Conservation (phyloP, 2,888 invertebrate species). For the Pharmacophagus antenor region DNA sequence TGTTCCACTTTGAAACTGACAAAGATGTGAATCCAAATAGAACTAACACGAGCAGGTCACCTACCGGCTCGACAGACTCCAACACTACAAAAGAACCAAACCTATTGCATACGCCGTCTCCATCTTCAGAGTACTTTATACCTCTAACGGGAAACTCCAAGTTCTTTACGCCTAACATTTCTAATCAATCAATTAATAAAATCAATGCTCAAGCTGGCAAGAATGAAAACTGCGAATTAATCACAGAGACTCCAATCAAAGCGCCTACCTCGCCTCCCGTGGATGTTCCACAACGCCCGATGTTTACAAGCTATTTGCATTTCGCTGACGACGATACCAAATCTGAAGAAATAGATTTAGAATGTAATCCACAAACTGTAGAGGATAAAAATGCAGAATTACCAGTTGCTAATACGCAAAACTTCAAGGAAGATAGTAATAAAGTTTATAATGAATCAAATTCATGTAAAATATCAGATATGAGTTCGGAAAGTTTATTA, state of each 20-base stretch:
- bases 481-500: conserved; percentile 92
- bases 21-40: conserved; percentile 67
- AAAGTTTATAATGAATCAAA: conserved; percentile 43
- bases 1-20: conserved; percentile 75
- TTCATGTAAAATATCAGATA: conserved; percentile 87
- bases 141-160: conserved; percentile 45
- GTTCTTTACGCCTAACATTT: conserved; percentile 42
- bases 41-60: conserved; percentile 69
- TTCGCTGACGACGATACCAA: conserved; percentile 60
- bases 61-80: conserved; percentile 68
- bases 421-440: conserved; percentile 19
- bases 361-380: conserved; percentile 15
- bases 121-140: conserved; percentile 66
- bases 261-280: conserved; percentile 84
- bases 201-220: conserved; percentile 42
- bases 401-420: conserved; percentile 13
- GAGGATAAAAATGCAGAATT: conserved; percentile 23
- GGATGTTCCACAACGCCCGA: conserved; percentile 82
- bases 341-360: conserved; percentile 44
- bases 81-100: conserved; percentile 55
- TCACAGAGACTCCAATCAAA: conserved; percentile 40
- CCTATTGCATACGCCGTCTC: conserved; percentile 58
- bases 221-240: conserved; percentile 43
- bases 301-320: conserved; percentile 76
- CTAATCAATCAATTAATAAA: conserved; percentile 39